A percentile compares a stretch with the other conserved stretches of the same genome.
These are phyloP conservation scores for Sapajus apella DNA, from an alignment of 2,113 vertebrate species.

Conservation along the genomic window DNA sequence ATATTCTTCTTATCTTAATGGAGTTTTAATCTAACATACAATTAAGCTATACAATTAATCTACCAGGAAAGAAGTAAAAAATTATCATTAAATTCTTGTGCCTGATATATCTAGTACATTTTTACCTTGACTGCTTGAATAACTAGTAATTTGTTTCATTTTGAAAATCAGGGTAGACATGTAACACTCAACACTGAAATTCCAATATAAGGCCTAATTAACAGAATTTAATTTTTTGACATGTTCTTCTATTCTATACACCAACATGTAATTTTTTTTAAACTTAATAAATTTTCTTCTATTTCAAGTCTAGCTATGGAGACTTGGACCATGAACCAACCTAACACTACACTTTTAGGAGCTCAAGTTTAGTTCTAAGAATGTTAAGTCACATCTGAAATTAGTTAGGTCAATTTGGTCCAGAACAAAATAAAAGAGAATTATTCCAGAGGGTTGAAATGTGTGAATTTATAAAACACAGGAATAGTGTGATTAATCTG, in stretches of 20 bases:
- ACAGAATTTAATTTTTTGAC: conserved; percentile 77
- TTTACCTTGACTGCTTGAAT: conserved; percentile 77
- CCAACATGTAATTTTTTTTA: conserved; percentile 32
- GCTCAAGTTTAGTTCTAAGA: conserved; percentile 10
- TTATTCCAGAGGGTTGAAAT: conserved; percentile 43
- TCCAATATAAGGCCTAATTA: conserved; percentile 79
- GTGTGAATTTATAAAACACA: conserved; percentile 58
- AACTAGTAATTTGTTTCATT: conserved; percentile 82
- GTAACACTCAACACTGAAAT: conserved; percentile 75
- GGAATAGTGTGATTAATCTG: conserved; percentile 31
- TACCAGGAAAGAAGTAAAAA: conserved; percentile 81
- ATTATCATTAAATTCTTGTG: conserved; percentile 82
- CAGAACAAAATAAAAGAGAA: conserved; percentile 28
- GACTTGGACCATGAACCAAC: not conserved
- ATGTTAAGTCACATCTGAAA: conserved; percentile 55
- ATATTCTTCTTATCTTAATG: conserved; percentile 85
- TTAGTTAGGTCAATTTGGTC: conserved; percentile 44
- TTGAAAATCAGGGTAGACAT: conserved; percentile 80
- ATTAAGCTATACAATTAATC: conserved; percentile 86
- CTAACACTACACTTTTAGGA: conserved; percentile 10
- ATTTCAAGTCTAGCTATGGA: conserved; percentile 61
- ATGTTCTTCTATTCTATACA: conserved; percentile 52
- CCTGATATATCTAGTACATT: conserved; percentile 75
- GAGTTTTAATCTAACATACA: conserved; percentile 83
- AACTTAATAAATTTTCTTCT: conserved; percentile 65